Conservation (phyloP, 2,888 invertebrate genomes). For the Liposcelis brunnea region DNA sequence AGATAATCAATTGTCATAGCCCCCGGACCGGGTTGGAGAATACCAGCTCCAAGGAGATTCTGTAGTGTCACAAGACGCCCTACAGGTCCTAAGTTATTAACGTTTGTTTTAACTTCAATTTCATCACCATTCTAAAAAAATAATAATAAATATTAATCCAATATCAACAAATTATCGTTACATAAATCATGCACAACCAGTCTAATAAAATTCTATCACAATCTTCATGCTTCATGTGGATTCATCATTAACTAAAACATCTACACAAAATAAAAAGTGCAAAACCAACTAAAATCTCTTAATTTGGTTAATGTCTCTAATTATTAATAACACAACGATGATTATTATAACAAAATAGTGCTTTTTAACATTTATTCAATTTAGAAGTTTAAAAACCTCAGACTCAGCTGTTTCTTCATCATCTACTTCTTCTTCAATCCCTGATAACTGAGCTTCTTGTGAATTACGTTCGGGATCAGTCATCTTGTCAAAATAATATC, state of each 20-base stretch:
- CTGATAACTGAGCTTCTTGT: neutral
- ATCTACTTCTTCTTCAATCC: conserved; percentile 1
- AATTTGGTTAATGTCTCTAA: no score
- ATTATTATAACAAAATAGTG: no score
- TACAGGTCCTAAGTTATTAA: conserved; percentile 21
- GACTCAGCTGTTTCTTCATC: conserved; percentile 6
- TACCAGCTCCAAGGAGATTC: conserved; percentile 69
- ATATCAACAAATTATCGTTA: no score
- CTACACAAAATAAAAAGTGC: no score
- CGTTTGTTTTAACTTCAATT: conserved; percentile 6
- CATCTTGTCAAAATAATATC: no score
- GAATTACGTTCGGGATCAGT: neutral
- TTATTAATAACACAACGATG: no score
- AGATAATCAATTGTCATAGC: conserved; percentile 80
- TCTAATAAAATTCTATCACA: no score
- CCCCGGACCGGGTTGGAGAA: conserved; percentile 66
- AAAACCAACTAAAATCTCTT: no score
- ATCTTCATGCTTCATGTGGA: no score
- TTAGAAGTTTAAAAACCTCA: conserved; percentile 1
- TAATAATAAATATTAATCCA: neutral
- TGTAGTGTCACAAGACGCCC: conserved; percentile 63
- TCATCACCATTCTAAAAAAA: conserved; percentile 6
- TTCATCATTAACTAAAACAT: no score
- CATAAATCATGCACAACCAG: no score
- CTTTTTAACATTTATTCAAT: no score